Conservation (phyloP, 1,140 invertebrate genomes). For the Euwallacea similis region DNA sequence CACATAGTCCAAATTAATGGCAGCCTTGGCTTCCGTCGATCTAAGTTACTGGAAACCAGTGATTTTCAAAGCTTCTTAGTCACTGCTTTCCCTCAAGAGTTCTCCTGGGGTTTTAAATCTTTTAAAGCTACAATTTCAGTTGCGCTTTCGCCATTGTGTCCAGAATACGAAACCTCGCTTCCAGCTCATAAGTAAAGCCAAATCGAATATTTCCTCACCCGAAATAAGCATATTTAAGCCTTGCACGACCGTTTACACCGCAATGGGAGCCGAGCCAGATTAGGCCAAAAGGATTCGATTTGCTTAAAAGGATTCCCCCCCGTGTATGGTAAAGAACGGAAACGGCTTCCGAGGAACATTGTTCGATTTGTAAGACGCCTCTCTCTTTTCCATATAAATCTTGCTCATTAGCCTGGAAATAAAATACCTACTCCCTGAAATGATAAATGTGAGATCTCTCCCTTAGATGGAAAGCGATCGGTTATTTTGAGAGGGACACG, state of each 20-base stretch:
- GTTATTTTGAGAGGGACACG: slow-evolving; percentile 3
- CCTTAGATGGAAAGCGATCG: slow-evolving; percentile 3
- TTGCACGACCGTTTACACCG: slow-evolving; percentile 31
- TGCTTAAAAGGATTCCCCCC: slow-evolving; percentile 33
- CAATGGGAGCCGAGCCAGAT: slow-evolving; percentile 25
- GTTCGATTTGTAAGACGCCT: slow-evolving; percentile 30
- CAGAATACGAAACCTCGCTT: too few species aligned
- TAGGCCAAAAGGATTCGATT: slow-evolving; percentile 37
- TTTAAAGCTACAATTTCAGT: too few species aligned
- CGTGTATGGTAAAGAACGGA: slow-evolving; percentile 15
- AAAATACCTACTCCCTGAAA: slow-evolving; percentile 16
- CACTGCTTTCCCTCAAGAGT: too few species aligned
- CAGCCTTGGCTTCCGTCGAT: too few species aligned
- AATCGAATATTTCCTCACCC: too few species aligned
- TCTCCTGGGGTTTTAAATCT: too few species aligned
- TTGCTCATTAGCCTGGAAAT: slow-evolving; percentile 29
- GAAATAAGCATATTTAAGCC: slow-evolving; percentile 38
- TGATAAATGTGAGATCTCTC: slow-evolving; percentile 16
- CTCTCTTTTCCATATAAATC: slow-evolving; percentile 23
- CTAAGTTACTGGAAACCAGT: too few species aligned
- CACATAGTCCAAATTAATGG: too few species aligned
- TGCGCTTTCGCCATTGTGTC: too few species aligned
- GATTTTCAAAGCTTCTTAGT: too few species aligned
- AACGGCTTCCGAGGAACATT: slow-evolving; percentile 28
- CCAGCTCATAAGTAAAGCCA: too few species aligned